Conservation (phyloP, 2,888 invertebrate species). For the Diogma glabrata region DNA sequence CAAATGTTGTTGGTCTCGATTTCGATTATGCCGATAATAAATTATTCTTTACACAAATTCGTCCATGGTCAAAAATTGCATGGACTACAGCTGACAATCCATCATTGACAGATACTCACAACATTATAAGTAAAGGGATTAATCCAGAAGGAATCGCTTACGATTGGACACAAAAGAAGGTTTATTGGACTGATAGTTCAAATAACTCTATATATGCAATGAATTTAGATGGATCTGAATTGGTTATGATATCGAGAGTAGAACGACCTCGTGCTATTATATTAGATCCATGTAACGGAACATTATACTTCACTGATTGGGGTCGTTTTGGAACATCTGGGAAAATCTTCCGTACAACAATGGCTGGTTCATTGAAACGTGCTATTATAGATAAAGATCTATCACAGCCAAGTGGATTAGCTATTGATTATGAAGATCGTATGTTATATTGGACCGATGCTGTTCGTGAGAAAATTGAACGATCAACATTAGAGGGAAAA, state of each 20-base stretch:
- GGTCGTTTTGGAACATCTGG: conserved; percentile 85
- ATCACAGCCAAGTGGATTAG: conserved; percentile 89
- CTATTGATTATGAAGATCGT: conserved; percentile 88
- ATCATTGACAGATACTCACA: conserved; percentile 46
- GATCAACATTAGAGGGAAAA: conserved; percentile 76
- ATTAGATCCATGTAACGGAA: conserved; percentile 92
- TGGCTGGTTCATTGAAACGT: conserved; percentile 87
- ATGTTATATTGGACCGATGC: conserved; percentile 97
- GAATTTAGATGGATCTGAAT: conserved; percentile 76
- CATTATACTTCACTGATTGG: conserved; percentile 93
- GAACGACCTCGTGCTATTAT: conserved; percentile 91
- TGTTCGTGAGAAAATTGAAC: conserved; percentile 87
- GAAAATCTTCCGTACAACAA: conserved; percentile 88
- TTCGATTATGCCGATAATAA: conserved; percentile 84
- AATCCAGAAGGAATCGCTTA: conserved; percentile 91
- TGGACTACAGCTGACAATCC: conserved; percentile 66
- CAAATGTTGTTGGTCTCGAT: conserved; percentile 90
- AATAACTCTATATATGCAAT: conserved; percentile 92
- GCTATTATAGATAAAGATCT: conserved; percentile 83
- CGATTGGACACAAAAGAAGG: conserved; percentile 95
- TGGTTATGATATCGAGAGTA: conserved; percentile 86
- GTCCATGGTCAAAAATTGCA: conserved; percentile 81
- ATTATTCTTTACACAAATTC: conserved; percentile 85
- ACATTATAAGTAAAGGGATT: conserved; percentile 64
- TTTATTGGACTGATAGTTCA: conserved; percentile 95